Evolutionary conservation across 2,113 vertebrate species (phyloP).

Genomic region (Cyanoliseus patagonus): DNA sequence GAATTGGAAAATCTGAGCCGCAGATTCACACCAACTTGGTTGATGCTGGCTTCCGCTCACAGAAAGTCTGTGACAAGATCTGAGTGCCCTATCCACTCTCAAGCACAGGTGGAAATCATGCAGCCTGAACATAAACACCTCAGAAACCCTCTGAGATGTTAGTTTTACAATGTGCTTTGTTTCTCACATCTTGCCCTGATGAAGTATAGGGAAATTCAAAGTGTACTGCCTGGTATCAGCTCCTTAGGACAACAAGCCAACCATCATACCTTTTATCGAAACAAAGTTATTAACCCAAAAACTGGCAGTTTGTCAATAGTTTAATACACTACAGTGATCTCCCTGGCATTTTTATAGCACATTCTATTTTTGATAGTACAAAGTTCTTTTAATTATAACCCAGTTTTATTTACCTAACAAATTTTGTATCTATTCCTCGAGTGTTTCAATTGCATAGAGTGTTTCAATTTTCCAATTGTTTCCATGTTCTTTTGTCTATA

Average conservation of each 20-base stretch:
- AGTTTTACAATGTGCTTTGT: not conserved
- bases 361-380: not conserved
- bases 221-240: not conserved
- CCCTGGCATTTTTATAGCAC: not conserved
- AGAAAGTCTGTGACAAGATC: not conserved
- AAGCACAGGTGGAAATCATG: fast-evolving
- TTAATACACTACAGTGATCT: not conserved
- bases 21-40: not conserved
- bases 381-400: not conserved
- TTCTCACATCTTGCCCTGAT: not conserved
- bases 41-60: not conserved
- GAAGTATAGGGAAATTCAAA: not conserved
- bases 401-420: not conserved
- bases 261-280: not conserved
- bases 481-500: not conserved
- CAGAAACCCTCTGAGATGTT: not conserved
- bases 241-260: not conserved
- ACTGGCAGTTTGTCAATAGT: not conserved
- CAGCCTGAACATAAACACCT: not conserved
- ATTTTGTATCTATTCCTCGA: not conserved
- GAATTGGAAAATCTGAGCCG: not conserved
- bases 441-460: not conserved
- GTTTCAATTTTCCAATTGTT: not conserved
- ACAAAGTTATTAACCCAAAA: not conserved
- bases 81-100: not conserved